Base-by-base conservation (phyloP, 2,888 invertebrate species). In the Apodemia hepburni region DNA sequence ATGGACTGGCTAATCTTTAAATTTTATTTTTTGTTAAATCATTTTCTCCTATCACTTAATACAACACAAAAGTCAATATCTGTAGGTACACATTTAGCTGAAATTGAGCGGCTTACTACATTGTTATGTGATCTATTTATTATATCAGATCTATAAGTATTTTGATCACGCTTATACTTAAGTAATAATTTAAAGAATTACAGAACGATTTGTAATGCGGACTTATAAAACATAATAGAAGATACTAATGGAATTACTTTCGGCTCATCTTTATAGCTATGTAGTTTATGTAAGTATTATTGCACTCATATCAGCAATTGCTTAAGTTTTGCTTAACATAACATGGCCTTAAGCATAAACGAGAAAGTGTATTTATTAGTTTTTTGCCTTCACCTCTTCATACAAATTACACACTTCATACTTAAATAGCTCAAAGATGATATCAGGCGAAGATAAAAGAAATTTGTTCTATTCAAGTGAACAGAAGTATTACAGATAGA, bases 241-340 rank as follows among this genome's bases (percentile, higher is more conserved):
- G 4, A 27, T 51, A 18, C 27, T 54, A 54, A 54, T 54, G 27
- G 51, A 54, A 54, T 54, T 22, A 54, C 51, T 22, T 12, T 22
- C 22, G 51, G 51, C 51, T 54, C 51, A 54, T 54, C 51, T 54
- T 54, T 22, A 22, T 12, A 18, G 51, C 27, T 22, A 54, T 54
- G 51, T 22, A 22, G 51, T 12, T 54, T 27, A 54, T 54, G 27
- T 54, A 51, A 51, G 38, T 38, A 42, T 42, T 15, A 54, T 54
- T 54, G 51, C 51, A 54, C 18, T 54, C 12, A 27, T 54, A 54
- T 22, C 12, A 22, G 11, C 11, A 27, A 54, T 54, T 54, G 18
- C 51, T 12, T 54, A 54, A 54, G 5, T 22, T 54, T 54, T 54
- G 51, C 51, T 54, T 12, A 54, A 54, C 51, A 54, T 18, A 51